Evolutionary conservation across 2,797 vertebrate species (phyloP).

Genomic region (Heteromormyrus szaboi): DNA sequence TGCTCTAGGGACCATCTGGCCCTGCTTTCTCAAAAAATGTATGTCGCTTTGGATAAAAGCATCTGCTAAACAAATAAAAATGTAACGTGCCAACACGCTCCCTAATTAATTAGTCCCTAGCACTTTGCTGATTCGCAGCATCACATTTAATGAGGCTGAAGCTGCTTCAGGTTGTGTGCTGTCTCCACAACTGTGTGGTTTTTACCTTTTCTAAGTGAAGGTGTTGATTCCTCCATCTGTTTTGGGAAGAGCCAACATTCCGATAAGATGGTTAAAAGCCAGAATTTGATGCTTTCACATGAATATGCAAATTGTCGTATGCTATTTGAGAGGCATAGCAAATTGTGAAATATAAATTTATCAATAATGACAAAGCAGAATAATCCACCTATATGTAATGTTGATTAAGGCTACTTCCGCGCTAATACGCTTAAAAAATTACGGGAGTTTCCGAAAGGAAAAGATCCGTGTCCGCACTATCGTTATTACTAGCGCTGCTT

Average conservation of each 20-base stretch:
- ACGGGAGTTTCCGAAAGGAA: not conserved
- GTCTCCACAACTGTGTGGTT: not conserved
- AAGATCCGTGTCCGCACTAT: not conserved
- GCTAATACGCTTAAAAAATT: not conserved
- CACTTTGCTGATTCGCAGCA: constrained; percentile 53
- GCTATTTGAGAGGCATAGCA: not conserved
- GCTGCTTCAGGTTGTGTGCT: constrained; percentile 57
- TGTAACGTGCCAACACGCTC: constrained; percentile 42
- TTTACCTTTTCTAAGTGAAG: constrained; percentile 32
- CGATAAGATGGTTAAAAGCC: constrained; percentile 50
- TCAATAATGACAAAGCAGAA: not conserved
- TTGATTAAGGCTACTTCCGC: not conserved
- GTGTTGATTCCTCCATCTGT: constrained; percentile 65
- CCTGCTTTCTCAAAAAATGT: not conserved
- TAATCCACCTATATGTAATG: not conserved
- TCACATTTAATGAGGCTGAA: constrained; percentile 67
- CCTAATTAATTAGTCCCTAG: constrained; percentile 51
- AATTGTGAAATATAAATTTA: not conserved
- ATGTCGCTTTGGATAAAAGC: not conserved
- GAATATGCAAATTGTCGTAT: not conserved
- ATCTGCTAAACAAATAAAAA: constrained; percentile 31
- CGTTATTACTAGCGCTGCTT: not conserved
- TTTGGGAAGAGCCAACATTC: constrained; percentile 58
- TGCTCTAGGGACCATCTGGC: not conserved
- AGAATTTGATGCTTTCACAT: not conserved